phyloP scores from a whole-genome alignment of 2,113 vertebrate species.

The Dromas ardeola region DNA sequence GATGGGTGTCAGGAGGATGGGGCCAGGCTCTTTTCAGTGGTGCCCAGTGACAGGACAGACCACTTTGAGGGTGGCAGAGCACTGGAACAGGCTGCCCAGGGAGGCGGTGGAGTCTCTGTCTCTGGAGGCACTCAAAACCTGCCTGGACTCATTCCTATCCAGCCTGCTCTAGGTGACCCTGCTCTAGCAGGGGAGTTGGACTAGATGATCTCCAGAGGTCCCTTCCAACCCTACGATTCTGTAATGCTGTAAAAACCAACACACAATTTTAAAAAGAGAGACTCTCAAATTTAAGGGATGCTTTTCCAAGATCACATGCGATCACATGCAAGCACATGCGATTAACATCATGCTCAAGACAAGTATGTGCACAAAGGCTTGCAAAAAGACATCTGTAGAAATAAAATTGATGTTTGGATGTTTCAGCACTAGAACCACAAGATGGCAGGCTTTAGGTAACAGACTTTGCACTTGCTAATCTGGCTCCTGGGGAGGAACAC shows the following conservation, averaged over 20 bases:
- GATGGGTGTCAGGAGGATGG: too few species aligned
- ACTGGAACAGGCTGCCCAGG: too few species aligned
- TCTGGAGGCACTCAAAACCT: too few species aligned
- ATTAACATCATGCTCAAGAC: neutral
- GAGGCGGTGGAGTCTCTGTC: too few species aligned
- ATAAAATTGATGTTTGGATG: neutral
- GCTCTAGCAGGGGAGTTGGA: too few species aligned
- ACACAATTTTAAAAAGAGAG: neutral
- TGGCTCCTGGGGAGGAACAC: accelerated
- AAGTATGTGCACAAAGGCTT: neutral
- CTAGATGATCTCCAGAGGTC: too few species aligned
- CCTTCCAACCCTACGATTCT: too few species aligned
- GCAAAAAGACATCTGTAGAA: neutral
- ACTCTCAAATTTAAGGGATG: neutral
- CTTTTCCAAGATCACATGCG: neutral
- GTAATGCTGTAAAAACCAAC: neutral
- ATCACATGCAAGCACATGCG: neutral
- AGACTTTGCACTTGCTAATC: neutral
- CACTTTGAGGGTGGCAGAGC: too few species aligned
- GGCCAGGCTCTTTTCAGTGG: too few species aligned
- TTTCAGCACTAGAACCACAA: neutral
- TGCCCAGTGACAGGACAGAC: too few species aligned
- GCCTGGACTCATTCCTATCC: too few species aligned
- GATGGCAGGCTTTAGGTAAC: constrained; percentile 38
- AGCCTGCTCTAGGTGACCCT: too few species aligned